phyloP scores from a whole-genome alignment of 2,797 vertebrate genomes.

The Chelon auratus region DNA sequence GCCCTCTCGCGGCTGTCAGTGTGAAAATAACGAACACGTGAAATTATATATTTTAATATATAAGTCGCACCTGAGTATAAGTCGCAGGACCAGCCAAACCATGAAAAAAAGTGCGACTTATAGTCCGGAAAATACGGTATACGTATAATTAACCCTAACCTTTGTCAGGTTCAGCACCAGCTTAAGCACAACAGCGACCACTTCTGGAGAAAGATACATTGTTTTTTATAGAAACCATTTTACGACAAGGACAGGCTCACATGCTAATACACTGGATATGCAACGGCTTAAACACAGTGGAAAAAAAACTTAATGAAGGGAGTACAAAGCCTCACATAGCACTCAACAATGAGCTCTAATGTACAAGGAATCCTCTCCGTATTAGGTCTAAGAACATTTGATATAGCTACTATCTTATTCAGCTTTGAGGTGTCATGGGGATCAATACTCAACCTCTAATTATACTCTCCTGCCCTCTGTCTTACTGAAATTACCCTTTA shows the following conservation, averaged over 20 bases:
- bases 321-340: not conserved
- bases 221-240: no score
- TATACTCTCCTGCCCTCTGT: not conserved
- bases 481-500: not conserved
- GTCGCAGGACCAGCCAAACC: no score
- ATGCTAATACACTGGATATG: not conserved
- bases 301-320: not conserved
- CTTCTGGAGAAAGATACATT: no score
- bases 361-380: not conserved
- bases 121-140: no score
- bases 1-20: no score
- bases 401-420: not conserved
- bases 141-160: no score
- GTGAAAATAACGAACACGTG: no score
- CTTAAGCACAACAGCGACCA: no score
- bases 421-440: slow-evolving; percentile 21
- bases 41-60: no score
- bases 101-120: no score
- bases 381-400: not conserved
- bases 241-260: not conserved
- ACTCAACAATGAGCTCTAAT: slow-evolving; percentile 16
- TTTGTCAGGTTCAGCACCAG: no score
- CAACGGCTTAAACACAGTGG: not conserved
- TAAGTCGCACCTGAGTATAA: no score
- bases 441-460: slow-evolving; percentile 8